Evolutionary conservation across 2,113 vertebrate species (phyloP), one percentile per base, ranked within the genome.

Genomic region (Ceyx melanurus): DNA sequence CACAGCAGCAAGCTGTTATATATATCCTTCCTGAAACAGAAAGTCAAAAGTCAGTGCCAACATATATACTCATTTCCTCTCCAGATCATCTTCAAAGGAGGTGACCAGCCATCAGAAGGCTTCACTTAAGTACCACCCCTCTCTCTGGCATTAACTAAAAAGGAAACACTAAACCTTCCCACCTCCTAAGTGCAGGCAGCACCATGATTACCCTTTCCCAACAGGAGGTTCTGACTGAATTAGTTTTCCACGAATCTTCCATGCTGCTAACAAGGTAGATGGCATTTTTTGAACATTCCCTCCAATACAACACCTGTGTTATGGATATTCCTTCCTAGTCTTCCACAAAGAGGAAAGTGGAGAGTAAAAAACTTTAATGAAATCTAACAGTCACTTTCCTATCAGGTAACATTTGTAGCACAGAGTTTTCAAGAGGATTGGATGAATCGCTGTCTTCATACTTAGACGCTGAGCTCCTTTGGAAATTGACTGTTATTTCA

Each of bases 1-100:
- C 46, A 70, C 31, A 62, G 17, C 31, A 71, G 25, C 18, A 31
- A 81, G 64, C n/a, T 29, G 12, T 48, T 77, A 25, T 2, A 37
- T 9, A 2, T 16, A 33, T 54, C 56, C 13, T 13, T 77, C 33
- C 18, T 67, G 76, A 37, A 35, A 61, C 16, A 74, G 18, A 57
- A 76, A 71, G 43, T 9, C 2, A 0, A 53, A 76, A 71, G 40
- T 10, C 2, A 0, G 6, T 86, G 56, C 33, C 29, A 13, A 15
- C 28, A 2, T 18, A 11, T 37, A 4, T 48, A 22, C 31, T 50
- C 7, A 19, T 68, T 82, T 78, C 54, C 82, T 76, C 45, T 79
- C 31, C 15, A 25, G 56, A n/a, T 62, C n/a, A 33, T 60, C 33
- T 71, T 88, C 61, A 62, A 40, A 74, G 28, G 42, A 81, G 13